Evolutionary conservation across 2,888 invertebrate species (phyloP), one percentile per base, ranked within the genome.

Genomic region (Fabriciana adippe): DNA sequence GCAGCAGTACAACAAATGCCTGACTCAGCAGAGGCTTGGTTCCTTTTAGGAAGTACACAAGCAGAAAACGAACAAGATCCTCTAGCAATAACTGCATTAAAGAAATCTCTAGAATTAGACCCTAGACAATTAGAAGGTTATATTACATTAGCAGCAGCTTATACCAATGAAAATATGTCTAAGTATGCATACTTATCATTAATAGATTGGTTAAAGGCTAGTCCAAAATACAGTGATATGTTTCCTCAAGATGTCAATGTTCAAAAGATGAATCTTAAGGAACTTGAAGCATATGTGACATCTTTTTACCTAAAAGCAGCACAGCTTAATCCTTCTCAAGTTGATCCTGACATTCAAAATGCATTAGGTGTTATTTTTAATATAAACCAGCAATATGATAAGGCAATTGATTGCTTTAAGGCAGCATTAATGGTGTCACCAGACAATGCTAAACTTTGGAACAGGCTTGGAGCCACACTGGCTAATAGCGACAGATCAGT

Each of bases 1-100:
- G 97, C 98, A 62, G 99, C 99, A 13, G 98, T 96, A 3, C 96
- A 97, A 80, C 96, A 97, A 81, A 93, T 96, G 60, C 95, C 96
- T 2, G 93, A 95, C 61, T 96, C 96, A 79, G 93, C 94, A 0
- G 96, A 97, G 86, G 96, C 96, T 1, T 99, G 99, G 99, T 95
- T 96, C 72, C 90, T 96, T 48, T 90, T 99, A 57, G 99, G 99
- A 13, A 96, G 96, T 63, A 97, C 98, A 45, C 99, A 99, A 87
- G 98, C 99, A 51, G 98, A 99, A 93, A 99, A 99, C 92, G 99
- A 99, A 92, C 98, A 96, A 90, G 99, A 99, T 88, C 96, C 97
- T 3, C 93, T 95, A 75, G 98, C 98, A 13, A 99, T 99, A 78
- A 95, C 97, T 56, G 99, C 99, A 0, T 92, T 99, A 45, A 97